These are phyloP conservation scores for Neodiprion pinetum DNA, from an alignment of 1,140 invertebrate genomes.

Conservation along the genomic window DNA sequence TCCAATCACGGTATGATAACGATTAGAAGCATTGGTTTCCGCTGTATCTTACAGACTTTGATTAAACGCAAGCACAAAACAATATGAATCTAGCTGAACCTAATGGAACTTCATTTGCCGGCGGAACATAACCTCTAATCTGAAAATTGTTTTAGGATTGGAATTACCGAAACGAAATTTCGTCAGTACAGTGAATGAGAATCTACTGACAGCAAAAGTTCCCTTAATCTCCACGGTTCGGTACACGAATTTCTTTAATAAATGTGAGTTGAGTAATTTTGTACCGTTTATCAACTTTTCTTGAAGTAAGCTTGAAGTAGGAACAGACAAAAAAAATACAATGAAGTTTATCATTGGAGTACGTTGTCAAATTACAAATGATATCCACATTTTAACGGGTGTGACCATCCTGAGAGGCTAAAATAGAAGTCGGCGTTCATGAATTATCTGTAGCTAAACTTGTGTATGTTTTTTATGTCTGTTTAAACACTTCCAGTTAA, in stretches of 20 bases:
- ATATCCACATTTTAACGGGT: no score
- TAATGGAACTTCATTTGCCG: background rate
- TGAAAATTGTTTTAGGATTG: background rate
- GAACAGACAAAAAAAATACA: no score
- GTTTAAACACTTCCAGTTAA: no score
- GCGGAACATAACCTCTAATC: background rate
- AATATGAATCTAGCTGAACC: background rate
- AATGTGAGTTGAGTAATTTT: constrained; percentile 55
- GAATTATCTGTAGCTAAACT: no score
- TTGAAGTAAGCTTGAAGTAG: no score
- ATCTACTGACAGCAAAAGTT: constrained; percentile 29
- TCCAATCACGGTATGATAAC: background rate
- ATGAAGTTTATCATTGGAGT: no score
- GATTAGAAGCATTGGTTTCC: background rate
- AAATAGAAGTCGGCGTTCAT: no score
- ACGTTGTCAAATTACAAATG: no score
- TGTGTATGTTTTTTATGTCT: no score
- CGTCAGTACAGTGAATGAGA: constrained; percentile 10
- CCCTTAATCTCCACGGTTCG: constrained; percentile 37
- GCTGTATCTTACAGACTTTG: background rate
- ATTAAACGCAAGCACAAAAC: background rate
- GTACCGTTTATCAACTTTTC: no score
- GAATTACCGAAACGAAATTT: background rate
- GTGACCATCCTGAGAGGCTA: no score
- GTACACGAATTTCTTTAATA: constrained; percentile 63